phyloP scores from a whole-genome alignment of 92 coral and sea anemone species.

The Micromussa lordhowensis region DNA sequence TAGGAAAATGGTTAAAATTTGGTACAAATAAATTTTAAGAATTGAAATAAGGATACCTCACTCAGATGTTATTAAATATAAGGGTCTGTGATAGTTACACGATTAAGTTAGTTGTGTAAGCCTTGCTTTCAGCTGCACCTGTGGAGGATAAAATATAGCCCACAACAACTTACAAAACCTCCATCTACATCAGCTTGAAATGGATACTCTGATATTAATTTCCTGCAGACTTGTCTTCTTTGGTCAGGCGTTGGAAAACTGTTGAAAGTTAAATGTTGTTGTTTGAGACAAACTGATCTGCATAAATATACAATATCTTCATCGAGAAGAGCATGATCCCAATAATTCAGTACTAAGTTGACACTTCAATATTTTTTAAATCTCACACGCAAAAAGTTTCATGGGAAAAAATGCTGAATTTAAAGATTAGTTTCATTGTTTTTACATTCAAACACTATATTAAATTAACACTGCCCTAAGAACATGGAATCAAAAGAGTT shows the following conservation, averaged over 20 bases:
- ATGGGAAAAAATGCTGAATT: too few species aligned
- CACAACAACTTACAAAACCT: slow-evolving; percentile 14
- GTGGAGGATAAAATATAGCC: background rate
- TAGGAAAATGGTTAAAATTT: too few species aligned
- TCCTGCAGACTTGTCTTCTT: slow-evolving; percentile 16
- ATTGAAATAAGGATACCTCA: too few species aligned
- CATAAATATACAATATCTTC: background rate
- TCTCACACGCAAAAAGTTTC: too few species aligned
- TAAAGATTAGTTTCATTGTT: too few species aligned
- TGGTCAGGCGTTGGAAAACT: slow-evolving; percentile 8
- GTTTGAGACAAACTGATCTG: background rate
- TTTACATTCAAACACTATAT: too few species aligned
- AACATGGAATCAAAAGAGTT: background rate
- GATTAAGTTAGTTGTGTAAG: too few species aligned
- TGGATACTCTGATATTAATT: slow-evolving; percentile 2
- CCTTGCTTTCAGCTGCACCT: background rate
- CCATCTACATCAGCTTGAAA: slow-evolving; percentile 36
- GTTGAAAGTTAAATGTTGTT: background rate
- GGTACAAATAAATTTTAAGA: too few species aligned
- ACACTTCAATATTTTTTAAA: too few species aligned
- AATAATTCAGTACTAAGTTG: background rate
- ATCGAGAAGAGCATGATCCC: background rate
- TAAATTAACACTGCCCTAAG: background rate
- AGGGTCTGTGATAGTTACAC: too few species aligned
- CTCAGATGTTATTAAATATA: too few species aligned